phyloP scores from a whole-genome alignment of 2,797 vertebrate species.

The Leptatherina wallacei region DNA sequence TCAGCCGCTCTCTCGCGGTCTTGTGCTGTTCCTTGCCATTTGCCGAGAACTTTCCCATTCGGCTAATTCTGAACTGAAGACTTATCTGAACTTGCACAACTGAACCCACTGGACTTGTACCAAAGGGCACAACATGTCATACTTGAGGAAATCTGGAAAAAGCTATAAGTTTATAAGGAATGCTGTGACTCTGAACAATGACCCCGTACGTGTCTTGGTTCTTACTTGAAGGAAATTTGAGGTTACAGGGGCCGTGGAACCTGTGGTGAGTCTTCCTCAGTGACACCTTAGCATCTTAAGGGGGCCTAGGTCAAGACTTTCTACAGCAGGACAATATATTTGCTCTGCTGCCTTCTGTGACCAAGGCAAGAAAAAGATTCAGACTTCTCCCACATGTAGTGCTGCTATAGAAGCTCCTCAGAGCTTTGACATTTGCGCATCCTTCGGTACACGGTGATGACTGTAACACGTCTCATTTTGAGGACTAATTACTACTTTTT shows the following conservation, averaged over 20 bases:
- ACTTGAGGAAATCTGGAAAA: conserved; percentile 12
- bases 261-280: conserved; percentile 46
- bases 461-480: conserved; percentile 22
- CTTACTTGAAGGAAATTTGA: conserved; percentile 13
- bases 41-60: background rate
- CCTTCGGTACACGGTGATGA: conserved; percentile 20
- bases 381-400: conserved; percentile 34
- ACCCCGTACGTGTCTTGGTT: background rate
- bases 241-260: conserved; percentile 16
- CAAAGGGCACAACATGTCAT: conserved; percentile 33
- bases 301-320: conserved; percentile 18
- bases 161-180: conserved; percentile 1
- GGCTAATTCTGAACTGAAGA: conserved; percentile 1
- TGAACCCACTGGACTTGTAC: conserved; percentile 30
- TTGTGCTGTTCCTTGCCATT: conserved; percentile 36
- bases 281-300: conserved; percentile 37
- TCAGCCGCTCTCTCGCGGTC: conserved; percentile 3
- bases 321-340: conserved; percentile 3
- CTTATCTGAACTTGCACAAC: conserved; percentile 33
- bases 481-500: conserved; percentile 22
- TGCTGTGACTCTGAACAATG: conserved; percentile 15
- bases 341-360: conserved; percentile 10
- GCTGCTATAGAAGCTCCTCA: conserved; percentile 58
- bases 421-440: conserved; percentile 33
- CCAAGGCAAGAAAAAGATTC: conserved; percentile 13